Conservation (phyloP, 2,888 invertebrate genomes). For the Portevinia maculata region DNA sequence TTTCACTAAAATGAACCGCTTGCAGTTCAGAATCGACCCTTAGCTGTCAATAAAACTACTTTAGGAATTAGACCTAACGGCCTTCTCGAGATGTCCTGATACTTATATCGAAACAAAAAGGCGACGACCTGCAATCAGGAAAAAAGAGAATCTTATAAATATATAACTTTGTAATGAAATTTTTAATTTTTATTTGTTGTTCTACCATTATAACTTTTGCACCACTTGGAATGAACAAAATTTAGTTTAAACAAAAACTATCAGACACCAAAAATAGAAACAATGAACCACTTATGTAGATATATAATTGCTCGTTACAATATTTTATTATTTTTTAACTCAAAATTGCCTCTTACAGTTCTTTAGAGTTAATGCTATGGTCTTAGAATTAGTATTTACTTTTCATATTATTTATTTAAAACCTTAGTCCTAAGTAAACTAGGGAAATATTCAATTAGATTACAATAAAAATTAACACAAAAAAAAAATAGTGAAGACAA, state of each 20-base stretch:
- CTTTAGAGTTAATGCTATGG: slow-evolving; percentile 66
- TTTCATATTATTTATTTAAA: slow-evolving; percentile 35
- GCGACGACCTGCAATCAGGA: too few relatives aligned
- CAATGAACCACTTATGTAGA: slow-evolving; percentile 27
- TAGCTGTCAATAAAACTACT: too few relatives aligned
- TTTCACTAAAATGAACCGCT: too few relatives aligned
- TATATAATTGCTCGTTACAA: slow-evolving; percentile 43
- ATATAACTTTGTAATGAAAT: slow-evolving; percentile 17
- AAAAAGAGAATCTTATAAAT: too few relatives aligned
- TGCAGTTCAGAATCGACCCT: too few relatives aligned
- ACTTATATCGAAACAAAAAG: too few relatives aligned
- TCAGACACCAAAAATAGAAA: slow-evolving; percentile 1
- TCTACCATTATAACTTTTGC: slow-evolving; percentile 21
- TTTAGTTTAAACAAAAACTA: slow-evolving; percentile 19
- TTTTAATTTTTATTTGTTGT: slow-evolving; percentile 7
- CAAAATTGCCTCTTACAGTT: slow-evolving; percentile 47
- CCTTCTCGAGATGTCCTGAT: too few relatives aligned
- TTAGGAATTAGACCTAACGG: too few relatives aligned
- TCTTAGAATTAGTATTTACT: slow-evolving; percentile 60
- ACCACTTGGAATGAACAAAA: slow-evolving; percentile 65
- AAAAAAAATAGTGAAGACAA: slow-evolving; percentile 24
- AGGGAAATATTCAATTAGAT: slow-evolving; percentile 54
- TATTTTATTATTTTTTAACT: slow-evolving; percentile 14
- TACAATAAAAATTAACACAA: slow-evolving; percentile 23
- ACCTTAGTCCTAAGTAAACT: slow-evolving; percentile 47